Conservation (phyloP, 2,113 vertebrate genomes). For the Tichodroma muraria region DNA sequence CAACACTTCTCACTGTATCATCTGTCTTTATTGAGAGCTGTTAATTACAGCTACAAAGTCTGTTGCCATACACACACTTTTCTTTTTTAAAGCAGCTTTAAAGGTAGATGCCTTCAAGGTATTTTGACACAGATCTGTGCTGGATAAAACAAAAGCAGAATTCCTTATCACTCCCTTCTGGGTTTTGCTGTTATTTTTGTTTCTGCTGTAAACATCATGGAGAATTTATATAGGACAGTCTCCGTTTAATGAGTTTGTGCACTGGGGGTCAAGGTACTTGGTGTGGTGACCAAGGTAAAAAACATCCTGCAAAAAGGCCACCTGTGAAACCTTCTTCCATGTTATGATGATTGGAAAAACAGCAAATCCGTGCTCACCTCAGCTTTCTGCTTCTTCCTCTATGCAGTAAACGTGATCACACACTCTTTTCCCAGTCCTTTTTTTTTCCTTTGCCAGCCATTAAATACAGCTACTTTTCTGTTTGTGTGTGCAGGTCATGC, state of each 20-base stretch:
- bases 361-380: neutral
- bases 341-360: neutral
- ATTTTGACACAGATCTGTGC: neutral
- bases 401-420: neutral
- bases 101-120: constrained; percentile 25
- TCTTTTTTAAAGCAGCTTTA: constrained; percentile 36
- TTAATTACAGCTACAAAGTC: constrained; percentile 30
- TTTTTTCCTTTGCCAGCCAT: neutral
- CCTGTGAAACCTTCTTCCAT: neutral
- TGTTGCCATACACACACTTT: constrained; percentile 5
- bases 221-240: neutral
- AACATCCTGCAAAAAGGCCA: neutral
- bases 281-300: neutral
- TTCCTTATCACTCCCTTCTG: neutral
- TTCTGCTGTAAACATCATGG: neutral
- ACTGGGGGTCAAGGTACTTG: neutral
- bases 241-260: neutral
- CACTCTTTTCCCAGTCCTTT: neutral
- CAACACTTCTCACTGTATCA: constrained; percentile 9
- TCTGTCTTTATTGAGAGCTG: constrained; percentile 18
- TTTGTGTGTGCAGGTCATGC: neutral
- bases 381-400: neutral
- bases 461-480: neutral
- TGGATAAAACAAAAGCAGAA: neutral
- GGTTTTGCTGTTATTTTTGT: neutral